These are phyloP conservation scores for Cephalopachus bancanus DNA, from an alignment of 2,797 vertebrate genomes.

Conservation along the genomic window DNA sequence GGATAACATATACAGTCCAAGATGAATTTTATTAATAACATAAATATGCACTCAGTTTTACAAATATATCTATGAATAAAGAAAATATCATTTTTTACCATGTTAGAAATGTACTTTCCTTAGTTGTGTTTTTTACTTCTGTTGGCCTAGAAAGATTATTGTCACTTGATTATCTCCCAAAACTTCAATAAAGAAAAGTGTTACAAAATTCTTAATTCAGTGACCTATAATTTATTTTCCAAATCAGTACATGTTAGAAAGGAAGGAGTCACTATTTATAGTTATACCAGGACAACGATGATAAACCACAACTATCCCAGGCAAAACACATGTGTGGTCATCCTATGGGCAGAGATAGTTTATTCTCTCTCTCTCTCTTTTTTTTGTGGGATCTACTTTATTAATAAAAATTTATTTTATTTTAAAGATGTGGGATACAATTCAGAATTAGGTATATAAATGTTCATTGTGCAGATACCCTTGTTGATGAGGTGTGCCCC, in stretches of 20 bases:
- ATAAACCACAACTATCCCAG: neutral
- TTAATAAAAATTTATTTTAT: too few species aligned
- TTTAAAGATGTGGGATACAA: too few species aligned
- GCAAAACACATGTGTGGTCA: neutral
- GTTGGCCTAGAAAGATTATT: neutral
- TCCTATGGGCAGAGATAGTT: neutral
- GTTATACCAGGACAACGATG: neutral
- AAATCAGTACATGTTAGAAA: neutral
- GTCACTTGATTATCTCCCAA: neutral
- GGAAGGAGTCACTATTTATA: neutral
- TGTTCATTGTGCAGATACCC: too few species aligned
- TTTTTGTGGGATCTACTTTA: too few species aligned
- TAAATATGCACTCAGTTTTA: neutral
- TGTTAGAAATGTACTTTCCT: neutral
- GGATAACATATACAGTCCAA: neutral
- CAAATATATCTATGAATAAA: conserved; percentile 6
- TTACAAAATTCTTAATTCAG: conserved; percentile 29
- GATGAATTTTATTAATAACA: neutral
- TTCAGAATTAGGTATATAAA: too few species aligned
- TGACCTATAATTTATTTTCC: neutral
- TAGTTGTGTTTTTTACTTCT: neutral
- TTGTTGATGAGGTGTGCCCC: too few species aligned
- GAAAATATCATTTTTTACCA: neutral
- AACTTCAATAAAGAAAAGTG: neutral
- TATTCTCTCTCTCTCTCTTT: neutral